A percentile compares a stretch with the other conserved stretches of the same genome.
These are phyloP conservation scores for Irena cyanogastra DNA, from an alignment of 2,113 vertebrate species.

Conservation along the genomic window DNA sequence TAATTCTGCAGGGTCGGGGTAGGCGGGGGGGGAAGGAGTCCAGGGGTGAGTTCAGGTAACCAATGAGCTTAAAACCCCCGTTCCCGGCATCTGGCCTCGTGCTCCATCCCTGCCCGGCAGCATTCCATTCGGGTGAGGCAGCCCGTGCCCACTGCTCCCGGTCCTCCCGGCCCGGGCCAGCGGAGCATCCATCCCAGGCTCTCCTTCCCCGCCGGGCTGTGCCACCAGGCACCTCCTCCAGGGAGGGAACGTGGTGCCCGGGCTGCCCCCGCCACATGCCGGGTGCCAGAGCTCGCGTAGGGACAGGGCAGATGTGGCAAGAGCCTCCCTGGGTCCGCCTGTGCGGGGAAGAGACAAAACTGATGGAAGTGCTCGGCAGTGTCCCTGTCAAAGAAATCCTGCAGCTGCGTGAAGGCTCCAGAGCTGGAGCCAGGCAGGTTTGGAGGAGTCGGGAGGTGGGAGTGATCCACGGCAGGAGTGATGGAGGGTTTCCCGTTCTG, in stretches of 20 bases:
- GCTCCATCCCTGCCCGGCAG: neutral
- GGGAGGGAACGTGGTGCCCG: rapidly evolving
- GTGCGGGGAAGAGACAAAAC: neutral
- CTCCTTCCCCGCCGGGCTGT: rapidly evolving
- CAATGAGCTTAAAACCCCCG: neutral
- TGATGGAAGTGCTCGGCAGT: neutral
- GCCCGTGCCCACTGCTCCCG: neutral
- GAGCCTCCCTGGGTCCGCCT: neutral
- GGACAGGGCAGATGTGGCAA: rapidly evolving
- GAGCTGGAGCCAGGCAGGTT: neutral
- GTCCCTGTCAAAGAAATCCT: neutral
- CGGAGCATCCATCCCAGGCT: neutral
- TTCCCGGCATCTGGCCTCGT: neutral
- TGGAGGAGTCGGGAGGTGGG: neutral
- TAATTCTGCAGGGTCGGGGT: neutral
- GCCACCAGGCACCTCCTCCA: rapidly evolving
- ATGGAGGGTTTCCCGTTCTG: neutral
- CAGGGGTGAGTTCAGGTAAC: neutral
- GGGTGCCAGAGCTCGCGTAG: rapidly evolving
- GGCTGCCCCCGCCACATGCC: rapidly evolving
- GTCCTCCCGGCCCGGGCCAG: neutral
- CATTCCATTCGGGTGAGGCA: neutral
- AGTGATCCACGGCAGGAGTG: neutral
- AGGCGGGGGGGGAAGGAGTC: neutral
- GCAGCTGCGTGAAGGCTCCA: neutral